Percentiles rank a stretch among this genome's conserved stretches.
Conservation (phyloP, 2,888 invertebrate species). For the Ormia ochracea region DNA sequence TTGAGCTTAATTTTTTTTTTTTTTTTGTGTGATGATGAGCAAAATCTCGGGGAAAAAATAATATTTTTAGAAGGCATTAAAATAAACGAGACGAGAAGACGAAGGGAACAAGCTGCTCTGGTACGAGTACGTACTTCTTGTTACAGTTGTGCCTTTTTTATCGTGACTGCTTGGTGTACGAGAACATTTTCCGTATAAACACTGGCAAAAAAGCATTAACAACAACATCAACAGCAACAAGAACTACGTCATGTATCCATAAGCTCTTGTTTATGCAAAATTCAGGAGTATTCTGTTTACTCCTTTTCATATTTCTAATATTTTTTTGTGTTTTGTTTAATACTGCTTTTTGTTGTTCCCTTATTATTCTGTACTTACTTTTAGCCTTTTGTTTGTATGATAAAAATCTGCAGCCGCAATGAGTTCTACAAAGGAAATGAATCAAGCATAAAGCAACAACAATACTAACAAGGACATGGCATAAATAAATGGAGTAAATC, state of each 20-base stretch:
- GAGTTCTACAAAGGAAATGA: constrained; percentile 16
- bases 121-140: neutral
- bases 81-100: neutral
- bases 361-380: constrained; percentile 51
- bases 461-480: neutral
- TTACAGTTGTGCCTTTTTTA: neutral
- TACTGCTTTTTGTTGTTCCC: constrained; percentile 26
- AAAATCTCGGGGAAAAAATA: constrained; percentile 50
- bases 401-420: constrained; percentile 53
- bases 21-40: constrained; percentile 16
- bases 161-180: constrained; percentile 19
- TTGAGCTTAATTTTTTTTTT: constrained; percentile 10
- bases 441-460: neutral
- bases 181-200: neutral
- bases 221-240: neutral
- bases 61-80: constrained; percentile 56
- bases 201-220: constrained; percentile 4
- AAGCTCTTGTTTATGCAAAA: constrained; percentile 62
- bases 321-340: constrained; percentile 9
- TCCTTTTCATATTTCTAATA: neutral
- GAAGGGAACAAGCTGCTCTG: neutral
- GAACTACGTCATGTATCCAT: constrained; percentile 24
- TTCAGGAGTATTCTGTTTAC: constrained; percentile 31
- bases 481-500: constrained; percentile 25
- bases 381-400: constrained; percentile 64